Evolutionary conservation across 2,113 vertebrate species (phyloP), one percentile per base, ranked within the genome.

Genomic region (Zapus hudsonius): DNA sequence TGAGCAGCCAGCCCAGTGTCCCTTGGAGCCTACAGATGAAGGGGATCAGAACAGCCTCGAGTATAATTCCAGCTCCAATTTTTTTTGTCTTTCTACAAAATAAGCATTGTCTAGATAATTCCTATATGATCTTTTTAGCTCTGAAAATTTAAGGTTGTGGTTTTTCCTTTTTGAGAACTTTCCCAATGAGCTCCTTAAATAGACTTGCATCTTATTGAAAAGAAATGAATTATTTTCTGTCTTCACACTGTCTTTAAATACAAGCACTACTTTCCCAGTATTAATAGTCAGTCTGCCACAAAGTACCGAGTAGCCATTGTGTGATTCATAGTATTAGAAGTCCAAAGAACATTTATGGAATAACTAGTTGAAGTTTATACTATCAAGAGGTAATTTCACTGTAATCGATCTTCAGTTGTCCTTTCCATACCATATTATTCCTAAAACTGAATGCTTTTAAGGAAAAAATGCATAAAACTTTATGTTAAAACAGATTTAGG

Each of bases 171-270:
- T 33, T 67, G 38, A 89, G 47, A 73, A 59, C 44, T 72, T 84
- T 84, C 47, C 66, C 89, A 52, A 59, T 52, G 12, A 42, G 7
- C 36, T 79, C 66, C 29, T 76, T 84, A 44, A 79, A 59, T 23
- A 40, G 16, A 78, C 31, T 38, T 70, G 23, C 4, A 59, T 93
- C 78, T 87, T 96, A 4, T 78, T 93, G 23, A 33, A 78, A 87
- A 90, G 59, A 33, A 47, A 95, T 47, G 25, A 81, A 87, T 92
- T 74, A 55, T 83, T 89, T 87, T 81, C 44, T 92, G 52, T 83
- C 20, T 80, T 88, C 36, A 23, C 33, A 47, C 76, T 87, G 85
- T 85, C 83, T 57, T n/a, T 86, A 85, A 89, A 83, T 52, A 79
- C 80, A 91, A 79, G 40, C 87, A 87, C 38, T 61, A 36, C 7